A percentile compares a stretch with the other conserved stretches of the same genome.
Conservation (phyloP, 2,113 vertebrate species). For the Platanista minor region DNA sequence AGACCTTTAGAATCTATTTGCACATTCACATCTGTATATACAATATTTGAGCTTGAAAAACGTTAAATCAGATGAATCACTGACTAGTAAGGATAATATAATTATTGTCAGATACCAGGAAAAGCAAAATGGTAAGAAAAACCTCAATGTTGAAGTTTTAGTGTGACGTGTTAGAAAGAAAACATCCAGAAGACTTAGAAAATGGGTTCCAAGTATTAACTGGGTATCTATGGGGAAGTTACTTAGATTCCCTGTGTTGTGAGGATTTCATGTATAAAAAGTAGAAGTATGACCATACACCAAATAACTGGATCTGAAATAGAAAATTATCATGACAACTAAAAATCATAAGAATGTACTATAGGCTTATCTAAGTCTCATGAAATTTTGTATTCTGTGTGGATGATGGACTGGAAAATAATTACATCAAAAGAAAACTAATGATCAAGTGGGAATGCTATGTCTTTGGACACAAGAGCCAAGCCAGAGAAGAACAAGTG, state of each 20-base stretch:
- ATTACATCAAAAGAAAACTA: conserved; percentile 6
- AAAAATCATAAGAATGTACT: not conserved
- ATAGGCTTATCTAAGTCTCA: not conserved
- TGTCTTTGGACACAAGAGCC: not conserved
- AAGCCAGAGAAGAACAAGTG: not conserved
- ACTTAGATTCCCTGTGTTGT: not conserved
- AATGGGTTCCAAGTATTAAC: not conserved
- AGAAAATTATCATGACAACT: not conserved
- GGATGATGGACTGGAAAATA: not conserved
- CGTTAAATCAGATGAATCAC: not conserved
- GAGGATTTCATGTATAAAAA: not conserved
- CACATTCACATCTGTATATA: not conserved
- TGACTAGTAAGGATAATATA: not conserved
- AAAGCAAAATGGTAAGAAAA: not conserved
- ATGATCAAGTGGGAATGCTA: not conserved
- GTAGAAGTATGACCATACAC: not conserved
- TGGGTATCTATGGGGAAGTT: not conserved
- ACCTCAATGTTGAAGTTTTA: not conserved
- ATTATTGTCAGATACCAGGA: not conserved
- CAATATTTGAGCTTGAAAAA: not conserved
- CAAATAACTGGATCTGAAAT: not conserved
- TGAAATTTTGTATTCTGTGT: not conserved
- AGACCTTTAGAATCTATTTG: not conserved
- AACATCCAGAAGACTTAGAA: not conserved
- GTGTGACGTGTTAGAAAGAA: not conserved